Conservation (phyloP, 2,797 vertebrate genomes). For the Ptychadena robeensis region DNA sequence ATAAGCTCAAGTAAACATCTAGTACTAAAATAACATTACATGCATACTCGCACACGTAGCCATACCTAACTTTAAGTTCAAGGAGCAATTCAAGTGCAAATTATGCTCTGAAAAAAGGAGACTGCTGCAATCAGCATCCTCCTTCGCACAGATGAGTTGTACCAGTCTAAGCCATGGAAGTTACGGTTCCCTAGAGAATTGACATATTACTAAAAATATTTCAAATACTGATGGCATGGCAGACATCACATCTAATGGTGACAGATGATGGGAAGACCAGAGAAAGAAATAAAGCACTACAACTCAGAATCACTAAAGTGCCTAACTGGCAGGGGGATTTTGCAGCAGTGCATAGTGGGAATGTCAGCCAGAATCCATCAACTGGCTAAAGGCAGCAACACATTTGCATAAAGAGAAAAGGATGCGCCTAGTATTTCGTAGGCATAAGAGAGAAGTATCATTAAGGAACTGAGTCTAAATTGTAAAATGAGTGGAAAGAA, state of each 20-base stretch:
- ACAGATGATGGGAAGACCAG: conserved; percentile 40
- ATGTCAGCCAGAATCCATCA: conserved; percentile 57
- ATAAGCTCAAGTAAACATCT: conserved; percentile 36
- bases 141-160: neutral
- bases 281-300: conserved; percentile 41
- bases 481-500: conserved; percentile 61
- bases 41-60: neutral
- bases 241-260: conserved; percentile 34
- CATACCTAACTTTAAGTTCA: conserved; percentile 15
- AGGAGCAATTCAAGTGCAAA: conserved; percentile 55
- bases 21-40: conserved; percentile 35
- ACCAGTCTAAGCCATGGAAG: conserved; percentile 1
- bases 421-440: conserved; percentile 32
- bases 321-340: conserved; percentile 69
- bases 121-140: conserved; percentile 13
- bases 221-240: conserved; percentile 59
- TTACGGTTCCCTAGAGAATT: neutral
- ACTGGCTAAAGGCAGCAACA: conserved; percentile 69
- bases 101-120: conserved; percentile 43
- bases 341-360: conserved; percentile 67
- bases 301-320: conserved; percentile 75
- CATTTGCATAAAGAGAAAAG: conserved; percentile 72
- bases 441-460: neutral
- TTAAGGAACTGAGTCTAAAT: conserved; percentile 9
- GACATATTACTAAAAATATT: conserved; percentile 40